Conservation (phyloP, 2,113 vertebrate genomes). For the Upupa epops region DNA sequence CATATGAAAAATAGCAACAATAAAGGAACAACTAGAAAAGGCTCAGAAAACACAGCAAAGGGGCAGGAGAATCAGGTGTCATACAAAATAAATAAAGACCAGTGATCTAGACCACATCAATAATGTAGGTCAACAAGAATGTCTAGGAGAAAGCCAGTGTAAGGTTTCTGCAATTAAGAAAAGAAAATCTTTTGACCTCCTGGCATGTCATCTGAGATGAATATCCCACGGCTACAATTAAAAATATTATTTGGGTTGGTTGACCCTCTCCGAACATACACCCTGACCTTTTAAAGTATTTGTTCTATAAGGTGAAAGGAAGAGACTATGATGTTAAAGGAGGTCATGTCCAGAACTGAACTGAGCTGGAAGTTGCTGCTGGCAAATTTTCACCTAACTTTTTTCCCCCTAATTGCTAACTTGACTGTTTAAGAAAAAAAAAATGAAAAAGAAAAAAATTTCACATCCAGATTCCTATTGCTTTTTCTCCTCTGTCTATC, state of each 20-base stretch:
- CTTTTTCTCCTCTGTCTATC: neutral
- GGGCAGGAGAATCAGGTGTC: neutral
- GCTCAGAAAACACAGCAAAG: neutral
- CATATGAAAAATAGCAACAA: neutral
- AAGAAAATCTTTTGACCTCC: constrained; percentile 23
- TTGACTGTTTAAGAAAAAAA: neutral
- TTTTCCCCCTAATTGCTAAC: neutral
- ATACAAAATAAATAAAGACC: constrained; percentile 22
- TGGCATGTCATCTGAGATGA: neutral
- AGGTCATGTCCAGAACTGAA: neutral
- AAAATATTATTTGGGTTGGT: constrained; percentile 6
- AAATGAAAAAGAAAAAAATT: neutral
- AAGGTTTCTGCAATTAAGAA: constrained; percentile 23
- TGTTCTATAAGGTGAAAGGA: constrained; percentile 13
- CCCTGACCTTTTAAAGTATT: neutral
- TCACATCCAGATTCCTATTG: neutral
- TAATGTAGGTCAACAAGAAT: neutral
- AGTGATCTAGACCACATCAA: neutral
- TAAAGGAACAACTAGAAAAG: neutral
- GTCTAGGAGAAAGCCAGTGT: neutral
- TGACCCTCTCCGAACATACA: neutral
- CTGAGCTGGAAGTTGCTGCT: neutral
- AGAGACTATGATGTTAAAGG: neutral
- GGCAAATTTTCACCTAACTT: neutral
- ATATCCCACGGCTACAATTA: constrained; percentile 55